Percentiles rank a stretch among this genome's conserved stretches.
Evolutionary conservation across 2,888 invertebrate genomes (phyloP).

Genomic region (Carcina quercana): DNA sequence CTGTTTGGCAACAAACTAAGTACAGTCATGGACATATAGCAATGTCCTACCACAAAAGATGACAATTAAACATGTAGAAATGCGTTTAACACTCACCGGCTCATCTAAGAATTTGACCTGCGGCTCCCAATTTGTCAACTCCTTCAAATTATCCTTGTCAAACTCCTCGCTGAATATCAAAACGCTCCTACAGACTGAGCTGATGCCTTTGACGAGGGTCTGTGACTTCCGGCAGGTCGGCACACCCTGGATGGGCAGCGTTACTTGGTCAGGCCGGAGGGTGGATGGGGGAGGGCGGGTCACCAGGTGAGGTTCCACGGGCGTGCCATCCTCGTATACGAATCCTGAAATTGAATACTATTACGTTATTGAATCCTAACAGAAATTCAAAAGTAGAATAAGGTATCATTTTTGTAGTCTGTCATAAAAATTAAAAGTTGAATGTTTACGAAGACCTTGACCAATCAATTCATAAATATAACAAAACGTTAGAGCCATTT

Average conservation of each 20-base stretch:
- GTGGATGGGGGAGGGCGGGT: neutral
- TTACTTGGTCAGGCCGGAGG: slow-evolving; percentile 2
- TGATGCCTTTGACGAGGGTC: slow-evolving; percentile 35
- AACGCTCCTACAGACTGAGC: slow-evolving; percentile 59
- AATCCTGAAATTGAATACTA: slow-evolving; percentile 39
- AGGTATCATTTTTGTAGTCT: no score
- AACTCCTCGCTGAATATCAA: slow-evolving; percentile 78
- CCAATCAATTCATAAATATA: no score
- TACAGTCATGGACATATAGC: no score
- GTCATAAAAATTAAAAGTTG: no score
- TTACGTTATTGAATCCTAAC: no score
- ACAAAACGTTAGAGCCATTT: no score
- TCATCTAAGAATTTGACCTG: slow-evolving; percentile 72
- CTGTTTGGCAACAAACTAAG: no score
- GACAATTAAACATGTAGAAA: no score
- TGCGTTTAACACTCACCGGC: slow-evolving; percentile 73
- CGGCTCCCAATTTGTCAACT: slow-evolving; percentile 59
- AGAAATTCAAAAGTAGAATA: no score
- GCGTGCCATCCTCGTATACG: slow-evolving; percentile 45
- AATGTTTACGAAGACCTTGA: no score
- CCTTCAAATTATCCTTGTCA: slow-evolving; percentile 32
- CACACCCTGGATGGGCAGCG: slow-evolving; percentile 7
- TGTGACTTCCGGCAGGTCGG: slow-evolving; percentile 30
- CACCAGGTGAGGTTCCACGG: slow-evolving; percentile 16
- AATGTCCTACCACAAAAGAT: no score